phyloP scores from a whole-genome alignment of 1,140 invertebrate genomes.

The Musca vetustissima region DNA sequence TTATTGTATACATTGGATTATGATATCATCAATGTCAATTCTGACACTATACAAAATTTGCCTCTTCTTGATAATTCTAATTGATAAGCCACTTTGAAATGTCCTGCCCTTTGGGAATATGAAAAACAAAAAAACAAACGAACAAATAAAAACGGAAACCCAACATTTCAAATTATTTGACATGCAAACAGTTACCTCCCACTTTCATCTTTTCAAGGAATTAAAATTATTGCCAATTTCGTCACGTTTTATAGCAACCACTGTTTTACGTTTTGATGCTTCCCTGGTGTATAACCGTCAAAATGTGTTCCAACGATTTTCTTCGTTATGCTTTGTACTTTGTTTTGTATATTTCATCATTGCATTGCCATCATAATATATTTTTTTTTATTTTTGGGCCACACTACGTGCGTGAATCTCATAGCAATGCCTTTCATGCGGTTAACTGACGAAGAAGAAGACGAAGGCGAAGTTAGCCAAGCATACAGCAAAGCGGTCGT shows the following conservation, averaged over 20 bases:
- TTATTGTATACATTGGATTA: too few species aligned
- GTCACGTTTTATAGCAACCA: conserved; percentile 26
- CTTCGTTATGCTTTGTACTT: background rate
- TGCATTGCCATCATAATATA: conserved; percentile 19
- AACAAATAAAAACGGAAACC: too few species aligned
- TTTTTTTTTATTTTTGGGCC: conserved; percentile 24
- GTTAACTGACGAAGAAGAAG: background rate
- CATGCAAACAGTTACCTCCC: background rate
- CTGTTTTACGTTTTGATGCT: conserved; percentile 24
- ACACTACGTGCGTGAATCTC: conserved; percentile 24
- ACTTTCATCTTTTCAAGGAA: background rate
- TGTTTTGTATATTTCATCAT: conserved; percentile 9
- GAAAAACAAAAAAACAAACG: too few species aligned
- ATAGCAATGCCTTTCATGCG: background rate
- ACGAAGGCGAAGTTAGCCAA: too few species aligned
- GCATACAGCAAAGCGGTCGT: too few species aligned
- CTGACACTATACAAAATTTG: too few species aligned
- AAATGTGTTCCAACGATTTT: background rate
- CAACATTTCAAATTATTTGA: too few species aligned
- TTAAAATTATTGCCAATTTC: conserved; percentile 23
- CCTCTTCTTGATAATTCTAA: too few species aligned
- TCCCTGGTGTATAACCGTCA: conserved; percentile 17
- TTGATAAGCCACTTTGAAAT: too few species aligned
- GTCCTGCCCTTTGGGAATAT: too few species aligned
- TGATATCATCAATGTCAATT: too few species aligned